phyloP scores from a whole-genome alignment of 1,140 invertebrate genomes.

The Medauroidea extradentata region DNA sequence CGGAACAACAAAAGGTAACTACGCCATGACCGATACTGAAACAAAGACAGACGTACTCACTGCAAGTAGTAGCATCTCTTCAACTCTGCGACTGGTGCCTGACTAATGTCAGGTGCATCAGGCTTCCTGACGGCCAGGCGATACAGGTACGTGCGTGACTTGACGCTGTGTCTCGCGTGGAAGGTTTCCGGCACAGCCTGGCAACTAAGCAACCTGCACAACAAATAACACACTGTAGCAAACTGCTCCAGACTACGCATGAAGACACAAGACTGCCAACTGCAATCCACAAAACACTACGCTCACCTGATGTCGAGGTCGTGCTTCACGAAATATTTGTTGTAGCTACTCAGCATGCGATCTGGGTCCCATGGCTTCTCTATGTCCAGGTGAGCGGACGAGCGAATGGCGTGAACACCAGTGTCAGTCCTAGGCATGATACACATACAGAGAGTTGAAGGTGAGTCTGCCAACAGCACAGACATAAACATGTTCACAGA shows the following conservation, averaged over 20 bases:
- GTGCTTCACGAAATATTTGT: constrained; percentile 13
- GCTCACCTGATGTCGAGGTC: constrained; percentile 17
- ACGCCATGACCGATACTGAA: too few relatives aligned
- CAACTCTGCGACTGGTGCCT: constrained; percentile 51
- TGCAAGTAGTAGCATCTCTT: constrained; percentile 46
- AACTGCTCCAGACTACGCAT: too few relatives aligned
- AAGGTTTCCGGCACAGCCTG: constrained; percentile 19
- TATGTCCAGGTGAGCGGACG: constrained; percentile 20
- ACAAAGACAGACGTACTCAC: constrained; percentile 31
- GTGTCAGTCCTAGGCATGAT: constrained; percentile 13
- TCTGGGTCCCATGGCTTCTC: constrained; percentile 4
- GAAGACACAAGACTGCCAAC: too few relatives aligned
- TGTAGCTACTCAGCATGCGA: constrained; percentile 6
- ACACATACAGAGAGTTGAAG: too few relatives aligned
- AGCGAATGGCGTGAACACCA: constrained; percentile 20
- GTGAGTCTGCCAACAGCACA: too few relatives aligned
- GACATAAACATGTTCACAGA: too few relatives aligned
- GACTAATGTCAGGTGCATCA: not conserved
- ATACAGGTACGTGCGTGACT: constrained; percentile 19
- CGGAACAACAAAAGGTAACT: constrained; percentile 11
- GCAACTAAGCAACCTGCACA: constrained; percentile 10
- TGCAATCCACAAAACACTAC: too few relatives aligned
- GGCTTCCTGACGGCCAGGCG: constrained; percentile 19
- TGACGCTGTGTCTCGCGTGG: constrained; percentile 18
- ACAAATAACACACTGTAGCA: not conserved